phyloP scores from a whole-genome alignment of 2,888 invertebrate genomes.

The Lacanobia wlatinum region DNA sequence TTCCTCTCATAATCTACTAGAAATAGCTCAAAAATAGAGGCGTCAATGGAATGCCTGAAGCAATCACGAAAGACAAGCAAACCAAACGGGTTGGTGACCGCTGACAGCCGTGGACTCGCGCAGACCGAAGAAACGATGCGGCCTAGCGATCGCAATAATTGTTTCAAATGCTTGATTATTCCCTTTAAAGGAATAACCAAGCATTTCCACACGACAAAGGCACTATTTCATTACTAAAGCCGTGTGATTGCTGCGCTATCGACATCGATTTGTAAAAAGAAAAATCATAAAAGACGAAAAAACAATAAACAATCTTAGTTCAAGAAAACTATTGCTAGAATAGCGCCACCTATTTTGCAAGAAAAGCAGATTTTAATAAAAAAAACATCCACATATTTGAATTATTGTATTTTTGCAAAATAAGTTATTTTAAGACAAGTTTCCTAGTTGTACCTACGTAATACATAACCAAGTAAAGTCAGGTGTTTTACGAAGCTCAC shows the following conservation, averaged over 20 bases:
- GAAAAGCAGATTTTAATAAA: neutral
- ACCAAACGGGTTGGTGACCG: conserved; percentile 48
- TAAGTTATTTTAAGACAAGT: neutral
- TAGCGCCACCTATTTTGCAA: conserved; percentile 19
- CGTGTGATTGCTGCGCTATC: no score
- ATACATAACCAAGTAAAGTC: conserved; percentile 43
- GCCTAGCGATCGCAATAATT: conserved; percentile 8
- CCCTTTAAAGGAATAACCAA: no score
- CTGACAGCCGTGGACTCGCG: neutral
- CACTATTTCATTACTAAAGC: neutral
- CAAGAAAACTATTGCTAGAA: neutral
- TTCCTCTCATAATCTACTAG: conserved; percentile 1
- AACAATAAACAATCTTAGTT: neutral
- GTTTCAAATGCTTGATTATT: conserved; percentile 9
- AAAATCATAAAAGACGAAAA: neutral
- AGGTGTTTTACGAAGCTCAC: conserved; percentile 52
- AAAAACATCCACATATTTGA: neutral
- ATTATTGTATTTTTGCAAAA: neutral
- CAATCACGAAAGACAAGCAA: conserved; percentile 17
- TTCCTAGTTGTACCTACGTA: neutral
- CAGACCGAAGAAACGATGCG: conserved; percentile 13
- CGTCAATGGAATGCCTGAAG: conserved; percentile 23
- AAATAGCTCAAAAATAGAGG: conserved; percentile 27
- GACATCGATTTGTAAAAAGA: neutral
- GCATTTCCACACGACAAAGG: neutral